phyloP scores from a whole-genome alignment of 2,888 invertebrate genomes.

The Empis livida region DNA sequence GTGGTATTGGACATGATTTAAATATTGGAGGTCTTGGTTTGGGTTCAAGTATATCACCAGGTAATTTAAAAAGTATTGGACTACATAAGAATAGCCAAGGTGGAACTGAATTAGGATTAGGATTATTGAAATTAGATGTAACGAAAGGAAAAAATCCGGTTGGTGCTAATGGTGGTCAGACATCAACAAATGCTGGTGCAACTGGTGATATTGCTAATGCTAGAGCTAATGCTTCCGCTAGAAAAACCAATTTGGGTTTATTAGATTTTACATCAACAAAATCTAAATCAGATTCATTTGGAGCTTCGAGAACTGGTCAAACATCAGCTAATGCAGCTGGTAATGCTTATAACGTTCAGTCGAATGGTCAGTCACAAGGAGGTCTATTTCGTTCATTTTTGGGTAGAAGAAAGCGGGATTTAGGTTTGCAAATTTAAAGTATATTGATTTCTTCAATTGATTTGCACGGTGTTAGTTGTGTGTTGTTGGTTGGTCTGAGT shows the following conservation, averaged over 20 bases:
- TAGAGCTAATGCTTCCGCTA: slow-evolving; percentile 5
- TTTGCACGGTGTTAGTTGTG: too few species aligned
- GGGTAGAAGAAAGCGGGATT: background rate
- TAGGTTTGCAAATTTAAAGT: background rate
- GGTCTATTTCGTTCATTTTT: background rate
- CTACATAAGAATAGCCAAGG: slow-evolving; percentile 24
- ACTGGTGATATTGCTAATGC: slow-evolving; percentile 19
- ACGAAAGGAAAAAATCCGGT: slow-evolving; percentile 15
- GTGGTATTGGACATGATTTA: slow-evolving; percentile 21
- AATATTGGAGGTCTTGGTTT: slow-evolving; percentile 26
- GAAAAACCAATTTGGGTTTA: background rate
- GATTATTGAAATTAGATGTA: slow-evolving; percentile 24
- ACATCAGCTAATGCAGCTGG: background rate
- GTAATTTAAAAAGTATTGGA: slow-evolving; percentile 25
- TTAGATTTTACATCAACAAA: background rate
- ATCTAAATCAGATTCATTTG: background rate
- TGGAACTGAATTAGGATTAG: slow-evolving; percentile 23
- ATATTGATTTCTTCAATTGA: too few species aligned
- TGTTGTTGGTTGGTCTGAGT: too few species aligned
- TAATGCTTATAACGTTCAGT: too few species aligned
- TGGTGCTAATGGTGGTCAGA: slow-evolving; percentile 21
- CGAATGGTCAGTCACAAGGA: background rate
- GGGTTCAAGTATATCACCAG: slow-evolving; percentile 25
- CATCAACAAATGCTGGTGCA: slow-evolving; percentile 19
- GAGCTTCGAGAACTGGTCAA: background rate